Evolutionary conservation across 1,140 invertebrate species (phyloP).

Genomic region (Dinoponera quadriceps): DNA sequence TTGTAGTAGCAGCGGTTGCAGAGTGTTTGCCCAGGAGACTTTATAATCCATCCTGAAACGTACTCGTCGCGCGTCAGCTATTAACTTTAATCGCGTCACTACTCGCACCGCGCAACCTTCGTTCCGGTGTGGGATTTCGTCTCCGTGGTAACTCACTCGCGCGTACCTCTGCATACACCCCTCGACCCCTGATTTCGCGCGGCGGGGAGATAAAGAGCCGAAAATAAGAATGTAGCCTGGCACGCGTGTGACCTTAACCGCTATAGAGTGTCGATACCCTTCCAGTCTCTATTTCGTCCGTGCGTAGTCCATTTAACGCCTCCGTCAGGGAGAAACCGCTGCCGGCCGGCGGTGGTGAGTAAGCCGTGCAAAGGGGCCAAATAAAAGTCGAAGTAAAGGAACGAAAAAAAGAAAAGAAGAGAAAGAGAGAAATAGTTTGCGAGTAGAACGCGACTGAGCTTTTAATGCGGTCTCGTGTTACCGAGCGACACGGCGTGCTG

Average conservation of each 20-base stretch:
- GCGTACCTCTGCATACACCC: too few species aligned
- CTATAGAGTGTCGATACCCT: not conserved
- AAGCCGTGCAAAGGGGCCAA: slow-evolving; percentile 21
- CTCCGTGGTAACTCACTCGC: not conserved
- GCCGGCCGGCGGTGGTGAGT: not conserved
- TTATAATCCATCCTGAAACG: not conserved
- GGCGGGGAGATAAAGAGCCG: not conserved
- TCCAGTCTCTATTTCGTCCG: not conserved
- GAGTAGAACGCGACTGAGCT: slow-evolving; percentile 46
- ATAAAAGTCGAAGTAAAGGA: slow-evolving; percentile 44
- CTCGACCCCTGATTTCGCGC: not conserved
- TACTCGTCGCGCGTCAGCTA: slow-evolving; percentile 9
- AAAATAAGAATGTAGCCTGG: not conserved
- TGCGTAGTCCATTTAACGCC: slow-evolving; percentile 45
- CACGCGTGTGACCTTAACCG: not conserved
- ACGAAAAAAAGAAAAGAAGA: slow-evolving; percentile 31
- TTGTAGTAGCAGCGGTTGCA: not conserved
- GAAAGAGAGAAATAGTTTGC: slow-evolving; percentile 47
- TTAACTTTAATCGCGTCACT: slow-evolving; percentile 26
- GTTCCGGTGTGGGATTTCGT: slow-evolving; percentile 10
- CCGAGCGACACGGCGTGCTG: slow-evolving; percentile 47
- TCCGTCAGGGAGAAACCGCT: slow-evolving; percentile 2
- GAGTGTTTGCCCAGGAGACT: not conserved
- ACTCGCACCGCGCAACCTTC: not conserved
- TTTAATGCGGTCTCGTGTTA: slow-evolving; percentile 67